Evolutionary conservation across 2,888 invertebrate genomes (phyloP).

Genomic region (Globia sparganii): DNA sequence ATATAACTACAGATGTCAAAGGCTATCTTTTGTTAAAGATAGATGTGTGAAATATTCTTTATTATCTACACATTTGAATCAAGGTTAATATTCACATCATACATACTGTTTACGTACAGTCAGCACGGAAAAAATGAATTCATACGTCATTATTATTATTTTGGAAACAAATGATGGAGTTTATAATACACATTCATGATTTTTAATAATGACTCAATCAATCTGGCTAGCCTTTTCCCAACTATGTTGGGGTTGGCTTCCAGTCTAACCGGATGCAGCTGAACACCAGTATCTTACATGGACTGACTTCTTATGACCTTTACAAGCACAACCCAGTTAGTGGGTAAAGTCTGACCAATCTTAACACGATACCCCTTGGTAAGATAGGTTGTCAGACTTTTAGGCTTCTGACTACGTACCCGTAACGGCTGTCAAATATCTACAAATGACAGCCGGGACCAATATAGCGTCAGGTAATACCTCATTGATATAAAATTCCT

Average conservation of each 20-base stretch:
- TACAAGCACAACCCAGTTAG: neutral
- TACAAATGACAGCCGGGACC: neutral
- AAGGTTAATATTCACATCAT: conserved; percentile 33
- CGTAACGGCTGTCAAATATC: neutral
- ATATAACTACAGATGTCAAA: conserved; percentile 17
- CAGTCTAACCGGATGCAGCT: neutral
- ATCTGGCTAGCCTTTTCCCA: neutral
- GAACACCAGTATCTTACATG: neutral
- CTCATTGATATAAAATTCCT: neutral
- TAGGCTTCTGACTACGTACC: neutral
- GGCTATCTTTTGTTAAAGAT: conserved; percentile 33
- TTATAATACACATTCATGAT: neutral
- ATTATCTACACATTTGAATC: conserved; percentile 14
- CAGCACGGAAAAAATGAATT: conserved; percentile 1
- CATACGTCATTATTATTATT: neutral
- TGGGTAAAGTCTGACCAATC: neutral
- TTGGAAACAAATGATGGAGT: neutral
- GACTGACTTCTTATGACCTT: neutral
- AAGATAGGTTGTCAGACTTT: neutral
- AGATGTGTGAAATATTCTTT: conserved; percentile 23
- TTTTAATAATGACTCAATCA: neutral
- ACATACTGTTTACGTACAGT: conserved; percentile 5
- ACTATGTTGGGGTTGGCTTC: neutral
- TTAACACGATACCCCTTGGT: neutral
- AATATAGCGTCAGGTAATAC: neutral